These are phyloP conservation scores for Scomber colias DNA, from an alignment of 2,113 vertebrate species.

Conservation along the genomic window DNA sequence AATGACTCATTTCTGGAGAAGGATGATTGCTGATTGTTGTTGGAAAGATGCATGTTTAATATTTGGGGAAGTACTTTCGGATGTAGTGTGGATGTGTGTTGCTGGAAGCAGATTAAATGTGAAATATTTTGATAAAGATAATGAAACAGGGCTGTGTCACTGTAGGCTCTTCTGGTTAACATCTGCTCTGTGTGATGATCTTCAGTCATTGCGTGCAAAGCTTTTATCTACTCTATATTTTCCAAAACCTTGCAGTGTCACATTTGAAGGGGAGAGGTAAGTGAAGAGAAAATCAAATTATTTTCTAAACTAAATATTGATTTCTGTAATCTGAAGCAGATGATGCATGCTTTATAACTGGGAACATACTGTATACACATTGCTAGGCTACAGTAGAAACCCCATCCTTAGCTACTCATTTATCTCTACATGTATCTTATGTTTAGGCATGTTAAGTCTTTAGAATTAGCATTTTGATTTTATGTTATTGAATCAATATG, in stretches of 20 bases:
- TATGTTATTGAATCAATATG: slow-evolving; percentile 42
- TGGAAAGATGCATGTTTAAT: slow-evolving; percentile 47
- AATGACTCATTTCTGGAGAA: slow-evolving; percentile 43
- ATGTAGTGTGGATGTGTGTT: slow-evolving; percentile 37
- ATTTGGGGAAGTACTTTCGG: slow-evolving; percentile 43
- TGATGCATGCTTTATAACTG: slow-evolving; percentile 68
- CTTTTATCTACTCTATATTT: slow-evolving; percentile 41
- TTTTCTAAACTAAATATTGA: slow-evolving; percentile 30
- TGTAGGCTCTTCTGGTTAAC: slow-evolving; percentile 41
- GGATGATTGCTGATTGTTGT: slow-evolving; percentile 44
- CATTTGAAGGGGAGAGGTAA: slow-evolving; percentile 34
- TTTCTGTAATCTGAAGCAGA: slow-evolving; percentile 46
- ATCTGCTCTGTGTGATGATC: slow-evolving; percentile 36
- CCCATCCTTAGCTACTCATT: slow-evolving; percentile 38
- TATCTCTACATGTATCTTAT: slow-evolving; percentile 29
- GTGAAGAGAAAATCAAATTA: slow-evolving; percentile 25
- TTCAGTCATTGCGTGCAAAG: slow-evolving; percentile 48
- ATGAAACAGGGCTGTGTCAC: slow-evolving; percentile 35
- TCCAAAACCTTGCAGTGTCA: slow-evolving; percentile 46
- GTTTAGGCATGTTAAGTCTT: slow-evolving; percentile 55
- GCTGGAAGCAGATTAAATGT: slow-evolving; percentile 58
- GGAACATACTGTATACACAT: slow-evolving; percentile 42
- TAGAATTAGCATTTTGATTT: slow-evolving; percentile 28
- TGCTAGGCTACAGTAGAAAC: slow-evolving; percentile 42
- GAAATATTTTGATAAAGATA: slow-evolving; percentile 54